phyloP scores from a whole-genome alignment of 2,113 vertebrate genomes.

The Oryctolagus cuniculus region mOryCun1.1 NC_091449.1:45116501-45117000 shows the following conservation, averaged over 20 bases:
- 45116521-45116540: not conserved
- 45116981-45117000: not conserved
- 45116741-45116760: not conserved
- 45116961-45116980: not conserved
- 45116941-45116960: not conserved
- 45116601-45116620: not conserved
- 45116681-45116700: constrained; percentile 62
- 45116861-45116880: not conserved
- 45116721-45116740: constrained; percentile 49
- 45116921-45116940: not conserved
- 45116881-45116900: not conserved
- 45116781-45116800: not conserved
- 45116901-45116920: not conserved
- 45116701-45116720: not conserved
- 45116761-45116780: constrained; percentile 18
- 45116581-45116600: not conserved
- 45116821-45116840: not conserved
- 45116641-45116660: constrained; percentile 25
- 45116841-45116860: not conserved
- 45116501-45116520: not conserved
- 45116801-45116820: not conserved
- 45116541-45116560: not conserved
- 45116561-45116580: not conserved
- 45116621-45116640: not conserved
- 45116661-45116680: constrained; percentile 68